Base-by-base conservation (phyloP, 2,888 invertebrate genomes). In the Lissocephala sabroskyi region DNA sequence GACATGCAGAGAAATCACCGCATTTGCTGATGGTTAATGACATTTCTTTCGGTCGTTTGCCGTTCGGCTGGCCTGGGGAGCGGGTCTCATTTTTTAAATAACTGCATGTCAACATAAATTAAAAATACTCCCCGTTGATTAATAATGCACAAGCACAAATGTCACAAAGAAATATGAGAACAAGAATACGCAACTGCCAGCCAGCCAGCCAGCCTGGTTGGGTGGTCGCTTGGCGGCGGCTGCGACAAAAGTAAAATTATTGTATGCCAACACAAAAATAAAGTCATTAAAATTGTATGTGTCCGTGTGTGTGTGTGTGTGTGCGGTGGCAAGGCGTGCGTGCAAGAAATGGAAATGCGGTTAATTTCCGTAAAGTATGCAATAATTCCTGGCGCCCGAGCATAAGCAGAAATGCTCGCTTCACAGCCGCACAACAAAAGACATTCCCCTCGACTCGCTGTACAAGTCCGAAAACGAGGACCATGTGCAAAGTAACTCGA, bases 331-430 rank as follows among this genome's bases (percentile, higher is more conserved):
- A 3, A 56, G 67, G 68, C 57, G 62, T 71, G 70, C 75, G 71
- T 71, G 71, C 78, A 77, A 71, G 75, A 71, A 71, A 71, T 71
- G 78, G 73, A 77, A 79, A 75, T 80, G 80, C 64, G 80, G 80
- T 79, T 79, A 78, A 79, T 79, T 79, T 80, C 75, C 76, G 80
- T 79, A 79, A 80, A 79, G 80, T 78, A 78, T 79, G 79, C 79
- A 77, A 80, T 79, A 79, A 77, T 80, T 79, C 77, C 78, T 71
- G 63, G 59, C 65, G 63, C 61, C 59, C 56, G n/a, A 64, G 51
- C 65, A 61, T 64, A 65, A 64, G 65, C 56, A 61, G 23, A 5
- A 7, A 23, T 23, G 23, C 7, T 23, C 7, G 37, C 18, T 23
- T 23, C 7, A 45, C 18, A 45, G 6, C 3, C 17, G 14, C n/a